Base-by-base conservation (phyloP, 30 jellyfish, hydroid and myxozoan species). In the Hydra vulgaris region DNA sequence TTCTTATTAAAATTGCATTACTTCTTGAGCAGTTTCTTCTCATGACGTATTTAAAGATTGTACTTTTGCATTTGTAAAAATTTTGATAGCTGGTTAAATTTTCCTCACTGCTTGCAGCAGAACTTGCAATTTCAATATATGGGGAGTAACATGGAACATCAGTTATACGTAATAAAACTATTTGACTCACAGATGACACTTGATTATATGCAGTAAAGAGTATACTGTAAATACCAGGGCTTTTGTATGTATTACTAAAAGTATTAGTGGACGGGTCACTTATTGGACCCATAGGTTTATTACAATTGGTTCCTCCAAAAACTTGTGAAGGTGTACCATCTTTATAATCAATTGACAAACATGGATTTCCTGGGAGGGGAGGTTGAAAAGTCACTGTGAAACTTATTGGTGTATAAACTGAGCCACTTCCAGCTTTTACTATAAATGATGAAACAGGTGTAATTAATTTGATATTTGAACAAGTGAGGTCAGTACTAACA, bases 111-210 rank as follows among this genome's bases (percentile, higher is more conserved):
- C 20, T 27, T 1, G 80, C 85, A 74, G 69, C 26, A 20, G 85
- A 74, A 52, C 80, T 53, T 26, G 76, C 85, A 22, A 52, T 53
- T 1, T 54, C 23, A 20, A 40, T 0, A 15, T 0, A 15, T 18
- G 85, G 85, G 21, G 85, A 76, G 21, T 7, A 15, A 23, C 85
- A 78, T 18, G 83, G 83, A 25, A 4, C 53, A 75, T 75, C 83
- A 75, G 26, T 18, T 20, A 75, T 72, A 15, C 56, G 53, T 0
- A 75, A 21, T 0, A n/a, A 25, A 0, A 21, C 56, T 18, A 71
- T 75, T 17, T 67, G 23, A 21, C 16, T 18, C n/a, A 75, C 26
- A 22, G 53, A 66, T 22, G 83, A 75, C 12, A 75, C 71, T 15
- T 22, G 83, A 75, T 75, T 75, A 17, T 16, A 18, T 8, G 70